A percentile compares a stretch with the other conserved stretches of the same genome.
Conservation (phyloP, 2,797 vertebrate species). For the Acomys russatus region DNA sequence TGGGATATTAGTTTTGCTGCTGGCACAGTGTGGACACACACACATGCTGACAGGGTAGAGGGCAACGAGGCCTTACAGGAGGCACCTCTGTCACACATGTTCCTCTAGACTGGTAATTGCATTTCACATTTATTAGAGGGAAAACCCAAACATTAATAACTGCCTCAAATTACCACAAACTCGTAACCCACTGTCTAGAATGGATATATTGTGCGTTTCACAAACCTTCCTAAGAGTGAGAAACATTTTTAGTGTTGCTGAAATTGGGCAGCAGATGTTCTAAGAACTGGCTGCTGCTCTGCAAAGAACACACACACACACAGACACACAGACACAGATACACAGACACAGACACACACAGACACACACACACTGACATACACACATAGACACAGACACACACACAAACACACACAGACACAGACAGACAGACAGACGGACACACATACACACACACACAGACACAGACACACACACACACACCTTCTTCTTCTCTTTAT, state of each 20-base stretch:
- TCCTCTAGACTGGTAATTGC: background rate
- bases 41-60: background rate
- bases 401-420: background rate
- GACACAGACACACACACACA: background rate
- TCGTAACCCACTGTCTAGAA: background rate
- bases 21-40: background rate
- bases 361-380: background rate
- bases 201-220: background rate
- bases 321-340: background rate
- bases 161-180: background rate
- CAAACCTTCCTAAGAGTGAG: background rate
- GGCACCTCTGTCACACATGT: background rate
- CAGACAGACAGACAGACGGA: background rate
- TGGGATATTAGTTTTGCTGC: background rate
- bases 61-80: background rate
- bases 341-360: background rate
- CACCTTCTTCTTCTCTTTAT: background rate
- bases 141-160: background rate
- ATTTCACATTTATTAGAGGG: background rate
- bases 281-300: background rate
- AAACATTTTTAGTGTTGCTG: constrained; percentile 10
- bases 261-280: background rate
- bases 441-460: background rate
- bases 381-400: no score
- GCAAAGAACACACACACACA: background rate